A percentile compares a stretch with the other conserved stretches of the same genome.
These are phyloP conservation scores for Phyllotreta striolata DNA, from an alignment of 2,888 invertebrate genomes.

Conservation along the genomic window DNA sequence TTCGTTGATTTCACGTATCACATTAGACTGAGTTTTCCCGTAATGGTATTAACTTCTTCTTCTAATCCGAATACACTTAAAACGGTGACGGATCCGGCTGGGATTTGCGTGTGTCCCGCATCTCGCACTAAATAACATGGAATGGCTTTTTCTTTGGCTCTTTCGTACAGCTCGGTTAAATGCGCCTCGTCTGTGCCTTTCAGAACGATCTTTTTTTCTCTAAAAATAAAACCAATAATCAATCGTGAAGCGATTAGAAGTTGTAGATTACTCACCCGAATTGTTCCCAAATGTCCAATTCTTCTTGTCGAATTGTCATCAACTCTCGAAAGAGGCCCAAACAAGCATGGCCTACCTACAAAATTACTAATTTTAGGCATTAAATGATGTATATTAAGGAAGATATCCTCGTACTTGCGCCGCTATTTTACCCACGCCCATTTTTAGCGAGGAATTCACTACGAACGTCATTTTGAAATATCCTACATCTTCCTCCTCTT, in stretches of 20 bases:
- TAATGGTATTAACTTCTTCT: slow-evolving; percentile 58
- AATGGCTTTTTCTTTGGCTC: slow-evolving; percentile 53
- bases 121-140: slow-evolving; percentile 54
- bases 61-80: slow-evolving; percentile 63
- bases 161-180: slow-evolving; percentile 56
- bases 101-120: slow-evolving; percentile 62
- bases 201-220: slow-evolving; percentile 62
- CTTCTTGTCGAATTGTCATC: slow-evolving; percentile 58
- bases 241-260: neutral
- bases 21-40: slow-evolving; percentile 49
- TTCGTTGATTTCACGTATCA: slow-evolving; percentile 31
- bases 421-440: slow-evolving; percentile 70
- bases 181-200: slow-evolving; percentile 58
- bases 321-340: slow-evolving; percentile 65
- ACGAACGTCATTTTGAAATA: slow-evolving; percentile 72
- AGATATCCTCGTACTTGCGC: slow-evolving; percentile 61
- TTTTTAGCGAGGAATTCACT: slow-evolving; percentile 67
- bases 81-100: slow-evolving; percentile 61
- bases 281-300: slow-evolving; percentile 64
- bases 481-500: slow-evolving; percentile 53
- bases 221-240: slow-evolving; percentile 36
- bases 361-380: slow-evolving; percentile 34
- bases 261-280: slow-evolving; percentile 54
- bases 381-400: slow-evolving; percentile 13
- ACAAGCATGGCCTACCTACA: slow-evolving; percentile 67